A percentile compares a stretch with the other conserved stretches of the same genome.
Conservation (phyloP, 2,113 vertebrate genomes). For the Gulo gulo region DNA sequence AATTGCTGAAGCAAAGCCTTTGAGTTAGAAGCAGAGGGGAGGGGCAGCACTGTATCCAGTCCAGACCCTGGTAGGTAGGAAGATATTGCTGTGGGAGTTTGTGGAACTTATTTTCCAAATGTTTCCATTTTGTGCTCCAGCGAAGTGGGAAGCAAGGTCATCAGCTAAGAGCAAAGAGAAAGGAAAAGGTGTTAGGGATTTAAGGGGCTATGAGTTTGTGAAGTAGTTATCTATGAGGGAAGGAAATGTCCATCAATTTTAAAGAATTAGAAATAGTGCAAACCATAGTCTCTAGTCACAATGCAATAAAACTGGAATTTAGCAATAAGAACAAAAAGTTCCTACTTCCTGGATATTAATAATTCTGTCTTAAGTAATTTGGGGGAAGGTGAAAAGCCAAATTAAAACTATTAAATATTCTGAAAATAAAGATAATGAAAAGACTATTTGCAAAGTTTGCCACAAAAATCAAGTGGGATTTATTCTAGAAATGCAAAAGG, state of each 20-base stretch:
- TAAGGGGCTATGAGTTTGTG: neutral
- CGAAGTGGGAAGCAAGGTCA: neutral
- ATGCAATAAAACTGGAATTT: neutral
- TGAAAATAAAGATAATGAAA: constrained; percentile 8
- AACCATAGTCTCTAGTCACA: neutral
- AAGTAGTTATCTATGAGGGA: neutral
- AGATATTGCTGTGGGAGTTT: neutral
- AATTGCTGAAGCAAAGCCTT: neutral
- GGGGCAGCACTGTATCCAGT: no score
- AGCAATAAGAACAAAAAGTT: neutral
- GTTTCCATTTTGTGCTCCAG: neutral
- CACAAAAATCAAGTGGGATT: neutral
- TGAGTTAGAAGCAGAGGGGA: neutral
- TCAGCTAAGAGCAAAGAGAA: neutral
- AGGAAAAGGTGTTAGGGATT: neutral
- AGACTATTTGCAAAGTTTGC: neutral
- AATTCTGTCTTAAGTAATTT: neutral
- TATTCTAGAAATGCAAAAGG: neutral
- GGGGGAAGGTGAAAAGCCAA: neutral
- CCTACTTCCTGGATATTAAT: neutral
- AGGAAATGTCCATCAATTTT: neutral
- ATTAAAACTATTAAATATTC: neutral
- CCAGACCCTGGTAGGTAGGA: neutral
- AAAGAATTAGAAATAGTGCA: neutral
- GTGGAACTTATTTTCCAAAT: neutral